Base-by-base conservation (phyloP, 2,113 vertebrate species). In the Urocitellus parryii region DNA sequence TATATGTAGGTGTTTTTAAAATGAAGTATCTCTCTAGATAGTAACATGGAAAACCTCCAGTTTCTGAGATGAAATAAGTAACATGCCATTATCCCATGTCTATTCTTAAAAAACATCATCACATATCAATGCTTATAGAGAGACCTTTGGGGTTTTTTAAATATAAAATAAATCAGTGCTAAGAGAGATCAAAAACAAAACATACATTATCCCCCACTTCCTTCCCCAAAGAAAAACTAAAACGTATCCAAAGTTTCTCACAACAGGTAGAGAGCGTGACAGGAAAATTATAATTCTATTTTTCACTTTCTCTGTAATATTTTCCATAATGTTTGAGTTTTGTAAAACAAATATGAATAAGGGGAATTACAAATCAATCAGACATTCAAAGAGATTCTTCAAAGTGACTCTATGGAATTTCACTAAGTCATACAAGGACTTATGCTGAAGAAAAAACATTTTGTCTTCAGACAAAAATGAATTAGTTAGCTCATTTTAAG, bases 401-500 rank as follows among this genome's bases (percentile, higher is more conserved):
- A 5, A 7, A 70, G 27, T 45, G 37, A 92, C 32, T 91, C 24
- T 48, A 90, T 27, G 48, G 16, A 84, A 90, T 92, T 86, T 72
- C 25, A 92, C 91, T 48, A 88, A 84, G 65, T 78, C 29, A 83
- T 37, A 87, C 89, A 91, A 77, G 20, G 34, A 74, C 42, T 91
- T 39, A 73, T 20, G 1, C 22, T 74, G 5, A 84, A 95, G 56
- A 79, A 93, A 94, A 84, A 77, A 6, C 58, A 70, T 25, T 77
- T 32, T 67, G 22, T 81, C n/a, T 65, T 87, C 76, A 72, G 29
- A 88, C 79, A 79, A 90, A 91, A 94, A 88, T 61, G 24, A 86
- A 72, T 61, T 81, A 86, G 73, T 72, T 37, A 90, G 65, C 20
- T 96, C 65, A 53, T 82, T 90, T 90, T 67, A 87, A 27, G 4